phyloP scores from a whole-genome alignment of 2,888 invertebrate species.

The Lissocephala sabroskyi region DNA sequence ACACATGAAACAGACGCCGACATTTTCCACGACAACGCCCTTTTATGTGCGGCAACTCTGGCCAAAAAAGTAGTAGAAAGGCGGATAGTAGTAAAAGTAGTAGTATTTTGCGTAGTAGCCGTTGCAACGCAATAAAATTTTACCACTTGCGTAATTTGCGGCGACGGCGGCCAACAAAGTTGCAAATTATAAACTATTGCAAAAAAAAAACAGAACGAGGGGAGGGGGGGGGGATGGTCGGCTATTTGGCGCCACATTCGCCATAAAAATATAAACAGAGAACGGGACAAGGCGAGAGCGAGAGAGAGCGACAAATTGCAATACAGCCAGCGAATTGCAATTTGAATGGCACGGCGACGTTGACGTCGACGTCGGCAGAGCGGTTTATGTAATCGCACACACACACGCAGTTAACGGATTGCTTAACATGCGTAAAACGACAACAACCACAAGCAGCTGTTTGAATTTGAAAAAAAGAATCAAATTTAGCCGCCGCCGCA shows the following conservation, averaged over 20 bases:
- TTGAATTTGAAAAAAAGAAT: no score
- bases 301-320: not conserved
- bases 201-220: conserved; percentile 13
- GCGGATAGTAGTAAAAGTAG: no score
- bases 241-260: conserved; percentile 45
- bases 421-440: conserved; percentile 2
- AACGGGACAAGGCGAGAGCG: not conserved
- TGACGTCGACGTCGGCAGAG: no score
- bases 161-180: no score
- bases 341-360: not conserved
- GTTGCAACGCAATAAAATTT: conserved; percentile 53
- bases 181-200: conserved; percentile 17
- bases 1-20: no score
- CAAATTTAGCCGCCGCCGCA: no score
- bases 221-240: conserved; percentile 1
- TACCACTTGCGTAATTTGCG: conserved; percentile 52
- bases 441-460: no score
- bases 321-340: not conserved
- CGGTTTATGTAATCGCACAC: conserved; percentile 2
- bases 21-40: no score
- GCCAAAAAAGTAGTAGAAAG: no score
- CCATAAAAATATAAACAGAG: conserved; percentile 52
- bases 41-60: no score
- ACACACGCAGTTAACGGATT: not conserved
- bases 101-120: no score